phyloP scores from a whole-genome alignment of 2,797 vertebrate species.

The Centroberyx gerrardi region DNA sequence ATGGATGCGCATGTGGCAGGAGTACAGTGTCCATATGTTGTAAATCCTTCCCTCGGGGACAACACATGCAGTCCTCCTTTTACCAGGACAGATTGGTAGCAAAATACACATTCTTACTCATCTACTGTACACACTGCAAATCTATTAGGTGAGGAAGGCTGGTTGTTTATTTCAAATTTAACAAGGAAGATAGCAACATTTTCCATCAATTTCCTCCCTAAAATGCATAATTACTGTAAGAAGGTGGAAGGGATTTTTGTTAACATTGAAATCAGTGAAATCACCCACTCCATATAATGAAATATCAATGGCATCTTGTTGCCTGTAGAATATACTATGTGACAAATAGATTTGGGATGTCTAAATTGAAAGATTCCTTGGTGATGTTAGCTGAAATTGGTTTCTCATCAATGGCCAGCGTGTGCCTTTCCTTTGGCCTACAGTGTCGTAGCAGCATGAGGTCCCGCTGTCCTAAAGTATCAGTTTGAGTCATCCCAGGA shows the following conservation, averaged over 20 bases:
- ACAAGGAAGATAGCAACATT: too few species aligned
- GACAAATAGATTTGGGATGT: neutral
- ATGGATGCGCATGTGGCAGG: constrained; percentile 71
- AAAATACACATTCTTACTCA: constrained; percentile 6
- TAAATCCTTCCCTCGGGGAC: constrained; percentile 70
- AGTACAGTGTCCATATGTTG: constrained; percentile 83
- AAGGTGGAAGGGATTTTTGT: neutral
- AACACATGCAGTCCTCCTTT: constrained; percentile 27
- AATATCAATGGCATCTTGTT: neutral
- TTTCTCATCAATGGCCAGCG: neutral
- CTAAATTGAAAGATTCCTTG: neutral
- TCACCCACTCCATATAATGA: neutral
- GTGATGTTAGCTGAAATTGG: neutral
- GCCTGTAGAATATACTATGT: neutral
- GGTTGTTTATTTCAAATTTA: too few species aligned
- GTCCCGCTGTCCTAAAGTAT: constrained; percentile 54
- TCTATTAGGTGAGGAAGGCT: too few species aligned
- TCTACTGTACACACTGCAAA: neutral
- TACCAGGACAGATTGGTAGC: neutral
- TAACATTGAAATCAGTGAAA: neutral
- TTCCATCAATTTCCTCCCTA: neutral
- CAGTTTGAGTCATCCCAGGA: constrained; percentile 16
- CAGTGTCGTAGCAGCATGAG: constrained; percentile 59
- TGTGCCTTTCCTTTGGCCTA: constrained; percentile 21
- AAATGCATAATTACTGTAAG: neutral